These are phyloP conservation scores for Cistogaster globosa DNA, from an alignment of 2,888 invertebrate species.

Conservation along the genomic window DNA sequence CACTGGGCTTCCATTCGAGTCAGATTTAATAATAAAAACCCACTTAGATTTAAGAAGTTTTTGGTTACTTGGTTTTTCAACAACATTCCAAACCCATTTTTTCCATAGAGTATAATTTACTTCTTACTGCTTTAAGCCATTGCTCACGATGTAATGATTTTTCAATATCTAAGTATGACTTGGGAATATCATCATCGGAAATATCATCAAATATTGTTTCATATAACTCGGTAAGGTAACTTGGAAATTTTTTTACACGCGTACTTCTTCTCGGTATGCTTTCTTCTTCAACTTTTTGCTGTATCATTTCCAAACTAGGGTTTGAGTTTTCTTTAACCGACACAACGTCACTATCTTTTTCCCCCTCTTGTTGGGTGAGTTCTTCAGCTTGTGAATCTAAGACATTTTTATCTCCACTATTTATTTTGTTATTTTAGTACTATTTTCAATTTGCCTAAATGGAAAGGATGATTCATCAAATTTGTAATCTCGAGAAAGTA, in stretches of 20 bases:
- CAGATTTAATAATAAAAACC: conserved; percentile 51
- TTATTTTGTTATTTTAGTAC: neutral
- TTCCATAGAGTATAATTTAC: too few relatives aligned
- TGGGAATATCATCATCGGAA: neutral
- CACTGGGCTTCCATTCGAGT: conserved; percentile 35
- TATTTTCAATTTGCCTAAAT: conserved; percentile 12
- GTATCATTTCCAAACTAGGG: too few relatives aligned
- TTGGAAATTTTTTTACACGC: too few relatives aligned
- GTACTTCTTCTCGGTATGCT: neutral
- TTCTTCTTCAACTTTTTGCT: too few relatives aligned
- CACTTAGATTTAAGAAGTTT: conserved; percentile 54
- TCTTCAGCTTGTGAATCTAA: too few relatives aligned
- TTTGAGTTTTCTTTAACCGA: too few relatives aligned
- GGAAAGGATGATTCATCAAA: conserved; percentile 40
- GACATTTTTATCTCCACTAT: too few relatives aligned
- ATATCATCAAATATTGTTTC: conserved; percentile 7
- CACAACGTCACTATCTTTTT: too few relatives aligned
- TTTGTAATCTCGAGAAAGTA: conserved; percentile 18
- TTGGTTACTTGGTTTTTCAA: neutral
- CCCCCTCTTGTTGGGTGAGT: too few relatives aligned
- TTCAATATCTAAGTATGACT: neutral
- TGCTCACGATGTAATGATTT: conserved; percentile 2
- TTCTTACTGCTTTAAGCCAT: too few relatives aligned
- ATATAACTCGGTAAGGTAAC: too few relatives aligned
- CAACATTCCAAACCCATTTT: too few relatives aligned